A percentile compares a stretch with the other conserved stretches of the same genome.
These are phyloP conservation scores for Liposcelis brunnea DNA, from an alignment of 2,888 invertebrate genomes.

Conservation along the genomic window DNA sequence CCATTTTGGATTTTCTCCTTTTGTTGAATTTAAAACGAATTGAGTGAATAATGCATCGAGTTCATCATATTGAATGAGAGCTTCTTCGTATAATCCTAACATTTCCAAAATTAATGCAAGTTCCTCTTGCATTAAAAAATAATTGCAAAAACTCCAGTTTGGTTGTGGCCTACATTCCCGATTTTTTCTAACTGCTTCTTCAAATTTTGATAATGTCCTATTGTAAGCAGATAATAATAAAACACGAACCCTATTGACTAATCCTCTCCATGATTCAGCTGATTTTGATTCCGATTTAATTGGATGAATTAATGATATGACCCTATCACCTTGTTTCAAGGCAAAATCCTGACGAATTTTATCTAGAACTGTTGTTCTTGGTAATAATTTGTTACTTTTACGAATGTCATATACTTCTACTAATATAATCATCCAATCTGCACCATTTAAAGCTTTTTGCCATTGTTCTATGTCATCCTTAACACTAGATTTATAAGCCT, in stretches of 20 bases:
- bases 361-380: conserved; percentile 83
- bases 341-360: conserved; percentile 90
- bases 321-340: conserved; percentile 67
- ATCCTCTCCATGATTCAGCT: conserved; percentile 76
- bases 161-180: conserved; percentile 77
- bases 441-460: conserved; percentile 61
- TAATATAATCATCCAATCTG: conserved; percentile 86
- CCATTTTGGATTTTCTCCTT: conserved; percentile 76
- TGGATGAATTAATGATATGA: conserved; percentile 81
- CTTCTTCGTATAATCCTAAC: conserved; percentile 83
- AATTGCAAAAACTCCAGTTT: conserved; percentile 88
- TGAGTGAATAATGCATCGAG: conserved; percentile 92
- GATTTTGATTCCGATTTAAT: conserved; percentile 75
- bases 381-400: conserved; percentile 78
- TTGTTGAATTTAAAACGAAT: conserved; percentile 84
- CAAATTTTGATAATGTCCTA: conserved; percentile 66
- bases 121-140: conserved; percentile 91
- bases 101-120: conserved; percentile 88
- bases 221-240: conserved; percentile 75
- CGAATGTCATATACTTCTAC: conserved; percentile 85
- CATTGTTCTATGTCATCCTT: conserved; percentile 80
- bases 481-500: conserved; percentile 72
- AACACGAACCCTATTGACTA: conserved; percentile 66
- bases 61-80: conserved; percentile 92
- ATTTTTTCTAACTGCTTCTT: conserved; percentile 76